Conservation (phyloP, 2,113 vertebrate species). For the Psilopogon haemacephalus region DNA sequence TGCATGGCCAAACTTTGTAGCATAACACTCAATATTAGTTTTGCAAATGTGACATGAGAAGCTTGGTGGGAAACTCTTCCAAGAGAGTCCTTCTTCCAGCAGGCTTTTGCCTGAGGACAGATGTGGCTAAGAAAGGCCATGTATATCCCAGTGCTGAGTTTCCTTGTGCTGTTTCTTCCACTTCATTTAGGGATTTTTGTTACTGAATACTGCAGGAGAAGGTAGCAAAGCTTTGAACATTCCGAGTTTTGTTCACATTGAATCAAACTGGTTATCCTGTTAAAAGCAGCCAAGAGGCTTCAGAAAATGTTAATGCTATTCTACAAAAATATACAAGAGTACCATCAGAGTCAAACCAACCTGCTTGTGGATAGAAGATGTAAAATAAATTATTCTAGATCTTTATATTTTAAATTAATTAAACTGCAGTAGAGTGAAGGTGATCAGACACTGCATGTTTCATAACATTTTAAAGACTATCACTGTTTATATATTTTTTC, state of each 20-base stretch:
- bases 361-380: neutral
- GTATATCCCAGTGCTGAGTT: rapidly evolving
- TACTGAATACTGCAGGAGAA: neutral
- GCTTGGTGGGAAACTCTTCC: neutral
- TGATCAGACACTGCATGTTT: neutral
- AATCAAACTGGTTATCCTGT: neutral
- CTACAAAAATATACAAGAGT: neutral
- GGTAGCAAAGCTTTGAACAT: neutral
- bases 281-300: neutral
- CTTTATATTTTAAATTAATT: neutral
- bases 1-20: neutral
- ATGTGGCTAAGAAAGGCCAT: neutral
- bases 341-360: neutral
- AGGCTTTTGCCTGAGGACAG: neutral
- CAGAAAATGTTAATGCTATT: neutral
- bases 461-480: neutral
- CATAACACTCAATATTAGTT: rapidly evolving
- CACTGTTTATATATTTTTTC: neutral
- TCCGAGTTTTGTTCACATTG: neutral
- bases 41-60: neutral
- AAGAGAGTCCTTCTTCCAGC: neutral
- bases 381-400: neutral
- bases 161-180: neutral
- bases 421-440: neutral
- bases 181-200: neutral